These are phyloP conservation scores for Sparus aurata DNA, from an alignment of 2,797 vertebrate species.

Conservation along the genomic window DNA sequence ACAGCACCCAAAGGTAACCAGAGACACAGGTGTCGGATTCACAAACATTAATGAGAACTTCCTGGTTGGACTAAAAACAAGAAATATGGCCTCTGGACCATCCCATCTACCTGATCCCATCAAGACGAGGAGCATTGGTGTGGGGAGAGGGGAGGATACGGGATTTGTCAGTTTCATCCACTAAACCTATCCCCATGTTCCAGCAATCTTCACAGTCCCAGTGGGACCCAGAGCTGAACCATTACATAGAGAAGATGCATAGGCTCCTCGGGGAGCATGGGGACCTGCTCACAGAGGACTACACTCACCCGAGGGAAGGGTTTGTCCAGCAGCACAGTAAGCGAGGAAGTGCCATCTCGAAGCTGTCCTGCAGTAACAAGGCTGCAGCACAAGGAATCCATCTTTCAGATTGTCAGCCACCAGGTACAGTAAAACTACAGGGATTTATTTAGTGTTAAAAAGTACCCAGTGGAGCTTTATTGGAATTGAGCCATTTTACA, in stretches of 20 bases:
- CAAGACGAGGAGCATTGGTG: slow-evolving; percentile 90
- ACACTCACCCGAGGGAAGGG: slow-evolving; percentile 85
- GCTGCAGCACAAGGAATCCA: slow-evolving; percentile 81
- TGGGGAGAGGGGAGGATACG: slow-evolving; percentile 85
- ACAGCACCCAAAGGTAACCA: slow-evolving; percentile 85
- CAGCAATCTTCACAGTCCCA: slow-evolving; percentile 61
- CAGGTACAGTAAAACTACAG: slow-evolving; percentile 65
- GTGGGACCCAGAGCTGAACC: slow-evolving; percentile 87
- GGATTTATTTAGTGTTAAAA: slow-evolving; percentile 43
- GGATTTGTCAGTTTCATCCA: slow-evolving; percentile 60
- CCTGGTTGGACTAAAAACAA: slow-evolving; percentile 92
- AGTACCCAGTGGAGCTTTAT: background rate
- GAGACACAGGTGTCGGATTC: slow-evolving; percentile 91
- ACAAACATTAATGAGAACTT: slow-evolving; percentile 92
- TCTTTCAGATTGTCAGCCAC: slow-evolving; percentile 30
- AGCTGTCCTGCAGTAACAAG: slow-evolving; percentile 83
- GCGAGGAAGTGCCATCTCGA: slow-evolving; percentile 83
- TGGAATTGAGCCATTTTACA: too few relatives aligned
- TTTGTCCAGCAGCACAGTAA: slow-evolving; percentile 84
- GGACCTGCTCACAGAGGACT: slow-evolving; percentile 89
- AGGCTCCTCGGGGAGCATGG: slow-evolving; percentile 92
- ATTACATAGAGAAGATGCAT: slow-evolving; percentile 93
- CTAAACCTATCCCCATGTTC: slow-evolving; percentile 41
- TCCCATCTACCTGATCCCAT: slow-evolving; percentile 84
- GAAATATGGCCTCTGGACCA: slow-evolving; percentile 95